A percentile compares a stretch with the other conserved stretches of the same genome.
Evolutionary conservation across 2,888 invertebrate genomes (phyloP).

Genomic region (Campoletis raptor): DNA sequence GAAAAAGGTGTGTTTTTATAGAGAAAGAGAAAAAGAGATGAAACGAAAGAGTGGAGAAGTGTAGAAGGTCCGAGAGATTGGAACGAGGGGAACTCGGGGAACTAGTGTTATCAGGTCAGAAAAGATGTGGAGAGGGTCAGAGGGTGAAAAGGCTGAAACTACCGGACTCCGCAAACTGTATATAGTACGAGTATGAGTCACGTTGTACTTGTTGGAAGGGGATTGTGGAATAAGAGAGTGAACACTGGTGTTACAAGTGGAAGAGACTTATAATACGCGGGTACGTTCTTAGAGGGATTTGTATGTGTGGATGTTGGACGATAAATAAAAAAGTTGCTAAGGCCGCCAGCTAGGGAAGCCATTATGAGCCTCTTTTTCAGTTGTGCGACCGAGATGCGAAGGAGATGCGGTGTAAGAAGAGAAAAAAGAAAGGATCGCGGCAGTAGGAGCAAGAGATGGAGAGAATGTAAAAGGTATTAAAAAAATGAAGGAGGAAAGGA

Average conservation of each 20-base stretch:
- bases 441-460: constrained; percentile 31
- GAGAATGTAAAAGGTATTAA: constrained; percentile 49
- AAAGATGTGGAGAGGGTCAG: constrained; percentile 44
- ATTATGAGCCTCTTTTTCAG: constrained; percentile 47
- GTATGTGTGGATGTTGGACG: constrained; percentile 20
- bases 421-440: constrained; percentile 24
- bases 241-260: constrained; percentile 25
- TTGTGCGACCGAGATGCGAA: constrained; percentile 1
- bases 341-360: constrained; percentile 44
- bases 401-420: constrained; percentile 16
- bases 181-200: neutral
- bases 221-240: constrained; percentile 12
- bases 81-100: neutral
- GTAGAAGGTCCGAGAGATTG: neutral
- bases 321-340: constrained; percentile 66
- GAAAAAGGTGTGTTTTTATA: neutral
- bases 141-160: constrained; percentile 55
- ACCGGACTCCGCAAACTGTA: constrained; percentile 7
- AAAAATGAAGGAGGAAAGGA: constrained; percentile 21
- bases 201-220: neutral
- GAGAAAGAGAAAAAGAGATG: constrained; percentile 7
- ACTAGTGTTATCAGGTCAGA: constrained; percentile 50
- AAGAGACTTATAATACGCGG: constrained; percentile 22
- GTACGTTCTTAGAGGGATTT: constrained; percentile 44
- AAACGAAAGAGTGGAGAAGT: neutral